Conservation (phyloP, 2,888 invertebrate species). For the Apoda limacodes region DNA sequence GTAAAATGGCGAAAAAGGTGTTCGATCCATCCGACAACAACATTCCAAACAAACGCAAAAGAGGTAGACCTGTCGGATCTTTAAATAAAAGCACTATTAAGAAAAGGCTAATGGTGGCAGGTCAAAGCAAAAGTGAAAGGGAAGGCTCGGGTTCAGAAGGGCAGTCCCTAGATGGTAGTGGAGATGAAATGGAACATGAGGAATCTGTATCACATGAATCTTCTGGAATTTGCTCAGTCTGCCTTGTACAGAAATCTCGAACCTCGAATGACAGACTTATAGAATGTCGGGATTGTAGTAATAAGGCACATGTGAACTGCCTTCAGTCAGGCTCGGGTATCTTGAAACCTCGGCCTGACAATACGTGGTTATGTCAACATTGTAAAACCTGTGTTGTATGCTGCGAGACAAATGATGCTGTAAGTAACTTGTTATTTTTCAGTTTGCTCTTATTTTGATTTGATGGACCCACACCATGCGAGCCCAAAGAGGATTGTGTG, state of each 20-base stretch:
- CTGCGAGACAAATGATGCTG: conserved; percentile 79
- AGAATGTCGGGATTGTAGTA: conserved; percentile 78
- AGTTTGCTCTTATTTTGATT: too few relatives aligned
- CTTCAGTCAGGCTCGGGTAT: conserved; percentile 76
- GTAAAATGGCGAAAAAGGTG: conserved; percentile 85
- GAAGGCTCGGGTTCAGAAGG: conserved; percentile 51
- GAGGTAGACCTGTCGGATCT: conserved; percentile 75
- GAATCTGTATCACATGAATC: conserved; percentile 50
- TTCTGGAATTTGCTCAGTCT: conserved; percentile 73
- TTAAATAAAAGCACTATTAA: conserved; percentile 71
- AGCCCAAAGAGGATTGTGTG: too few relatives aligned
- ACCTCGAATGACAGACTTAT: conserved; percentile 73
- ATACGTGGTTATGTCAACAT: conserved; percentile 89
- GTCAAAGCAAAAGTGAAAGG: conserved; percentile 34
- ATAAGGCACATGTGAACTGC: conserved; percentile 79
- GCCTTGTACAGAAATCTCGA: conserved; percentile 68
- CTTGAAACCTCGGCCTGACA: conserved; percentile 72
- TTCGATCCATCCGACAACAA: conserved; percentile 89
- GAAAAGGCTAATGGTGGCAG: conserved; percentile 49
- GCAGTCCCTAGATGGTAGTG: conserved; percentile 55
- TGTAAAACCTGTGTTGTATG: conserved; percentile 90
- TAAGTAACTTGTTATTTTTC: too few relatives aligned
- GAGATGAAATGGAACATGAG: conserved; percentile 53
- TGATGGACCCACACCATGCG: too few relatives aligned
- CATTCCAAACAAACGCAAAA: conserved; percentile 76